Base-by-base conservation (phyloP, 2,888 invertebrate genomes). In the Encarsia formosa region DNA sequence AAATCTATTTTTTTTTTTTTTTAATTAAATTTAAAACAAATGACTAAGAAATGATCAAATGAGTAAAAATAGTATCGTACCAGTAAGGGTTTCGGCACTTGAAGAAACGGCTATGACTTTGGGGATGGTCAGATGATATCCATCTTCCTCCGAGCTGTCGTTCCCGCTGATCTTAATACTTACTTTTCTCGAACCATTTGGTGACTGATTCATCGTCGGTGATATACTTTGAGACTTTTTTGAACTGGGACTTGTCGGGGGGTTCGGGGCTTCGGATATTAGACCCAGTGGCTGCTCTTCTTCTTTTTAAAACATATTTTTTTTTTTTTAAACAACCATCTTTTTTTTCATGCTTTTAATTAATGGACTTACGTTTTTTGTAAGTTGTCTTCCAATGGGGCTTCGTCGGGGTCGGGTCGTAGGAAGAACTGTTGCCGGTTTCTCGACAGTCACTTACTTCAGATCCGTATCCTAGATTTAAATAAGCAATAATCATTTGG, bases 81-180 rank as follows among this genome's bases (percentile, higher is more conserved):
- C 88, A 74, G 86, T 87, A 18, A 88, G 73, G 1, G 88, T 88
- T 68, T 89, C 89, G 46, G 86, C 84, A 68, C 88, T 88, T 11
- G 85, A 86, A 0, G 87, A 88, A 1, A 80, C 81, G 0, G 84
- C 81, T 65, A 87, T 82, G 38, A 84, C 83, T 74, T 85, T 86
- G 1, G 88, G 88, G 60, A 87, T 86, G 8, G 84, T 82, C 57
- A 87, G 74, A 70, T 83, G 82, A 56, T 80, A 79, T 57, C 76
- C 79, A 61, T 84, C 81, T 59, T 81, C 80, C 57, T 83, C 82
- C 59, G 70, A 60, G 1, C 56, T 57, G 2, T 24, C 37, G 8
- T 56, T 54, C 4, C 57, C 57, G 55, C 78, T 77, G 2, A 78
- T 76, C 57, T 73, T 70, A 51, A 78, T 77, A 37, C 75, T 78